phyloP scores from a whole-genome alignment of 2,888 invertebrate genomes.

The Zootermopsis nevadensis region DNA sequence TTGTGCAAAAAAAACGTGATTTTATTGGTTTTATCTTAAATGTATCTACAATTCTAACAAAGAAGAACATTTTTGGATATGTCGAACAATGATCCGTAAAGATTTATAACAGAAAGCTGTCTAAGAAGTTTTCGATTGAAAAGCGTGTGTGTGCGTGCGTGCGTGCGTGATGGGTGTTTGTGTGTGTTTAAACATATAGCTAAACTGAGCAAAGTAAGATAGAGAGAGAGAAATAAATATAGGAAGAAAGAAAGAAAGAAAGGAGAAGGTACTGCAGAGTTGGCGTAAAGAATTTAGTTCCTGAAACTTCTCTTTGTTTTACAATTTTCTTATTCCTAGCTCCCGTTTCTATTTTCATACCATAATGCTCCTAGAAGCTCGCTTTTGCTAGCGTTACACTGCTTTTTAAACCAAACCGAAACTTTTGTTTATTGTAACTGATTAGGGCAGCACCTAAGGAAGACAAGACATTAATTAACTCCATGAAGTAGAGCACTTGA shows the following conservation, averaged over 20 bases:
- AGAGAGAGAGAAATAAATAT: too few species aligned
- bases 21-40: too few species aligned
- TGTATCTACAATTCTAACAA: too few species aligned
- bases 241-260: not conserved
- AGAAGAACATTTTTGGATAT: too few species aligned
- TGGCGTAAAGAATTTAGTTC: not conserved
- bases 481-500: too few species aligned
- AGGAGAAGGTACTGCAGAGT: not conserved
- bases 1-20: too few species aligned
- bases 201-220: too few species aligned
- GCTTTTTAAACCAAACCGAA: too few species aligned
- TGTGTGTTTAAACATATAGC: not conserved
- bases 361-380: too few species aligned
- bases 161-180: too few species aligned
- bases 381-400: not conserved
- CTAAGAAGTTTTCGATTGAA: slow-evolving; percentile 9
- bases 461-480: too few species aligned
- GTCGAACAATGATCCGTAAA: not conserved
- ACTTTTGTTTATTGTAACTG: not conserved
- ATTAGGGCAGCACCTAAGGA: too few species aligned
- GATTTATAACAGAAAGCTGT: not conserved
- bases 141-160: not conserved
- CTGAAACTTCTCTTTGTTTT: not conserved
- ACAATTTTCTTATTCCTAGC: not conserved
- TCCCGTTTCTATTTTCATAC: not conserved